Conservation (phyloP, 2,113 vertebrate species). For the Ciconia boyciana region DNA sequence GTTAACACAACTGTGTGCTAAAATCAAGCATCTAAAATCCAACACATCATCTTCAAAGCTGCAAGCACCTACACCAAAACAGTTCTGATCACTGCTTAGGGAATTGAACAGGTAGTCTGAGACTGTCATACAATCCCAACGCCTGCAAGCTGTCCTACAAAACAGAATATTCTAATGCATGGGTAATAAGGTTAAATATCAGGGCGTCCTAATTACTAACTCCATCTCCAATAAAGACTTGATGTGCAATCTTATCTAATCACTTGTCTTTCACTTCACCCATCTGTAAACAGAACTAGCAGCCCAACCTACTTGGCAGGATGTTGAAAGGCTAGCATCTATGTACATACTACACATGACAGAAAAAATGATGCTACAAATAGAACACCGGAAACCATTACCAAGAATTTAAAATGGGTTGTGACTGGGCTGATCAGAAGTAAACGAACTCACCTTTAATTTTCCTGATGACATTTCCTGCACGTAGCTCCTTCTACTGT, state of each 20-base stretch:
- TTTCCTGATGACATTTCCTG: not conserved
- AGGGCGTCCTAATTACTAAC: conserved; percentile 18
- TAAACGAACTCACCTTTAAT: not conserved
- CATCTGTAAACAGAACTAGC: not conserved
- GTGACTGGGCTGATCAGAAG: not conserved
- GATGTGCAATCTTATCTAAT: conserved; percentile 9
- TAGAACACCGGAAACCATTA: not conserved
- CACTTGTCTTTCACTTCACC: not conserved
- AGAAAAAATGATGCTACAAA: not conserved
- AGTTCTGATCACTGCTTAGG: not conserved
- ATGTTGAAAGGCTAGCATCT: not conserved
- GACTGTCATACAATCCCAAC: not conserved
- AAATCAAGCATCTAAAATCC: not conserved
- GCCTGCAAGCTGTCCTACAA: not conserved
- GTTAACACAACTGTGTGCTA: accelerated
- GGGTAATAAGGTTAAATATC: not conserved
- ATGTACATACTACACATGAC: not conserved
- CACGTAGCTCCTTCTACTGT: not conserved
- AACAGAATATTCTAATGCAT: not conserved
- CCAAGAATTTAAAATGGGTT: not conserved
- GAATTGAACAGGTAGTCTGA: not conserved
- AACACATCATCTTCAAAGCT: not conserved
- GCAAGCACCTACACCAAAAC: not conserved
- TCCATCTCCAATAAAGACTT: not conserved
- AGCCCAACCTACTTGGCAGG: not conserved